Evolutionary conservation across 2,113 vertebrate species (phyloP).

Genomic region (Rallus limicola): DNA sequence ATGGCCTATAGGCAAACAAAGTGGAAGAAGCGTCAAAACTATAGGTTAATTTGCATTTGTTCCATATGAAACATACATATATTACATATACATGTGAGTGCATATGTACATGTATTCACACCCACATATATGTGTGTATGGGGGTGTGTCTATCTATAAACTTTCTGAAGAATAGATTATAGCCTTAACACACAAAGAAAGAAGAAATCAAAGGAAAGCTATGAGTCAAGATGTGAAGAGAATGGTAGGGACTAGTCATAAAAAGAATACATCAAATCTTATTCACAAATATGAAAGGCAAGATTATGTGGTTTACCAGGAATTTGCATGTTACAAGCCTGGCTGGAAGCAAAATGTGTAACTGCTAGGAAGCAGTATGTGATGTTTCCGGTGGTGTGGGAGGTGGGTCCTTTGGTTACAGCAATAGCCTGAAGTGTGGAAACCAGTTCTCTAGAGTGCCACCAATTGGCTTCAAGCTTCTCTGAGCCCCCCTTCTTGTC

Average conservation of each 20-base stretch:
- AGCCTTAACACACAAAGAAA: neutral
- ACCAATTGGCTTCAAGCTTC: neutral
- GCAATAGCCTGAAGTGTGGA: neutral
- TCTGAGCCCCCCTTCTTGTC: neutral
- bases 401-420: neutral
- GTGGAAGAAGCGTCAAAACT: neutral
- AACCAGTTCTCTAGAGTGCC: neutral
- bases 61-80: neutral
- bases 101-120: neutral
- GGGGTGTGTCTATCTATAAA: neutral
- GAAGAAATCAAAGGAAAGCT: neutral
- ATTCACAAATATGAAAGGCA: neutral
- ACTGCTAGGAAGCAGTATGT: neutral
- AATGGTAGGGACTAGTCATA: neutral
- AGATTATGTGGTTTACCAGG: neutral
- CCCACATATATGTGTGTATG: neutral
- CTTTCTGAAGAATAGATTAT: neutral
- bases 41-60: neutral
- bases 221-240: neutral
- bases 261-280: neutral
- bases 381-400: neutral
- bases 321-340: neutral
- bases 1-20: slow-evolving; percentile 9
- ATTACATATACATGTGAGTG: neutral
- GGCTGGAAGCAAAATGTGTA: neutral